Base-by-base conservation (phyloP, 53 echinoderm and acorn worm genomes). In the Henricia sp. region DNA sequence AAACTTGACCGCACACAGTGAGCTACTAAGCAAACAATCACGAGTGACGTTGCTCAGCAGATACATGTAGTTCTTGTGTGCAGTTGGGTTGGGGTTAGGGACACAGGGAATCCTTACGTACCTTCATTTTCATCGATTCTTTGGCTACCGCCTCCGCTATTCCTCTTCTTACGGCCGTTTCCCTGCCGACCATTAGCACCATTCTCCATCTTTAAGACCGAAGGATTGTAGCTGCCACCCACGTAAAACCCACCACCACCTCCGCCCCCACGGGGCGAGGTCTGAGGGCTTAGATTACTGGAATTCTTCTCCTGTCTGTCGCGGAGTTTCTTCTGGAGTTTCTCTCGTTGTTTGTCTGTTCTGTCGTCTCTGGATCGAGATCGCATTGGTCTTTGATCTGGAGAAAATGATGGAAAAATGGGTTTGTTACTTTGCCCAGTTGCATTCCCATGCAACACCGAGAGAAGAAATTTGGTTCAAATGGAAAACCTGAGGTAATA, bases 271-370 rank as follows among this genome's bases (percentile, higher is more conserved):
- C 94, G 59, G 50, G 99, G 99, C 32, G 99, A 99, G 44, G 92
- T 92, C 88, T 94, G 94, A 0, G 99, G 99, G 87, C 94, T 99
- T 17, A 86, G 91, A 70, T 50, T 53, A 33, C 84, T 82, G 48
- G 23, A 58, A 41, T 88, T 88, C 87, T 91, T 80, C 85, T 83
- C 86, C 59, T 97, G 90, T 23, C 94, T 67, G 3, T 91, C 91
- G 19, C 84, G 70, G 3, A 99, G 67, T 75, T 95, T 99, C 76
- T 88, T 87, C 82, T 99, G 94, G 3, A 99, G 93, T 65, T 94
- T 99, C 56, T 95, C 95, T 14, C 99, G 88, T 54, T 94, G 94
- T 32, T 94, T 99, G 63, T 99, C 99, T 4, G 95, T 88, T 53
- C 99, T 66, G 41, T 99, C 99, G 32, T 99, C 99, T 32, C 92